A percentile compares a stretch with the other conserved stretches of the same genome.
Conservation (phyloP, 1,140 invertebrate species). For the Drosophila navojoa region DNA sequence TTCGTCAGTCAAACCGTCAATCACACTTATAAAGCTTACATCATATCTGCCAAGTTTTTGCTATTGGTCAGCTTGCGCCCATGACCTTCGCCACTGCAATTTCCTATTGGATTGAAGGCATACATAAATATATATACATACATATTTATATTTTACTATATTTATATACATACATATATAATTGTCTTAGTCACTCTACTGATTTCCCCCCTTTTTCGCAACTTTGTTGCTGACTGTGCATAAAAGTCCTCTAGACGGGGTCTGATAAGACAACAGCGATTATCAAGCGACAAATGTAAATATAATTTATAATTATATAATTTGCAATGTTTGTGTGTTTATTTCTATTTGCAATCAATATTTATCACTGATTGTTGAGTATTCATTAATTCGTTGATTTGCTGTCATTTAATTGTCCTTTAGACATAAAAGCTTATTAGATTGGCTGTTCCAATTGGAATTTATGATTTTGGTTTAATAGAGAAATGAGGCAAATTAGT, state of each 20-base stretch:
- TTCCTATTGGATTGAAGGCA: too few species aligned
- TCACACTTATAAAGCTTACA: constrained; percentile 4
- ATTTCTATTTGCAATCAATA: not conserved
- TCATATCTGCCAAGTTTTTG: not conserved
- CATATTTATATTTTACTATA: too few species aligned
- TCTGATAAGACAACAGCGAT: not conserved
- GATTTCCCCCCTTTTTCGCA: not conserved
- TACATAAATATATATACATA: not conserved
- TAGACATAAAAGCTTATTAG: too few species aligned
- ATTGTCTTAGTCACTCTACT: too few species aligned
- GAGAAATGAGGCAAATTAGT: too few species aligned
- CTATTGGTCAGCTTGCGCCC: not conserved
- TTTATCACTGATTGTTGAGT: not conserved
- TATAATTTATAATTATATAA: constrained; percentile 1
- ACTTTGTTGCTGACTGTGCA: not conserved
- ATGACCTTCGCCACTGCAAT: too few species aligned
- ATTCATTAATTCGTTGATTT: too few species aligned
- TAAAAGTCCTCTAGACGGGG: not conserved
- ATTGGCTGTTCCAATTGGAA: too few species aligned
- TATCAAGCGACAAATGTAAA: not conserved
- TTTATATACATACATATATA: too few species aligned
- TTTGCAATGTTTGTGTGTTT: not conserved
- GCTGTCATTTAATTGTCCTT: too few species aligned
- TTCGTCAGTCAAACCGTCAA: not conserved
- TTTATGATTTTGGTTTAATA: too few species aligned